Conservation (phyloP, 2,113 vertebrate genomes). For the Telmatochromis sp. region DNA sequence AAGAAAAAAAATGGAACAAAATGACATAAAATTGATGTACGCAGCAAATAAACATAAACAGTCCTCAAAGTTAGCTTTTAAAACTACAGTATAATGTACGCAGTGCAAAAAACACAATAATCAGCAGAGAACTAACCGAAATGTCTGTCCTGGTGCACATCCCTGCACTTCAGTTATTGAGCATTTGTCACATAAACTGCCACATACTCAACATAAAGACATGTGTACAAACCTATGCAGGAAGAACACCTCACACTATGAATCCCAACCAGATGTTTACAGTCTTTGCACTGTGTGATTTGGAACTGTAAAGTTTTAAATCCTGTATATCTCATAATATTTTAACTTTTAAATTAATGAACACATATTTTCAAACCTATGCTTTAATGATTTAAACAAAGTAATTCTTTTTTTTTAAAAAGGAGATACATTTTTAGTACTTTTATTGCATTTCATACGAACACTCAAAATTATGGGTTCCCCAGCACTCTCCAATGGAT, state of each 20-base stretch:
- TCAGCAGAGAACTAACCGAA: not conserved
- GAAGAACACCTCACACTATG: not conserved
- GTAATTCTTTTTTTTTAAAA: not conserved
- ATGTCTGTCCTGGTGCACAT: not conserved
- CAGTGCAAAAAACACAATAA: not conserved
- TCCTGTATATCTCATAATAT: not conserved
- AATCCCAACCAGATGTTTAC: not conserved
- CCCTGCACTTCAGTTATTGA: not conserved
- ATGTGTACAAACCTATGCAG: rapidly evolving
- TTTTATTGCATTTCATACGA: rapidly evolving
- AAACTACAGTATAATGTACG: not conserved
- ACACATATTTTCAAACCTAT: not conserved
- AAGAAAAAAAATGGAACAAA: not conserved
- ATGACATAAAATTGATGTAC: not conserved
- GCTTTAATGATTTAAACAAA: not conserved
- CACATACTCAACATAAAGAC: not conserved
- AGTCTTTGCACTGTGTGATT: not conserved
- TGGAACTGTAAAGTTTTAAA: not conserved
- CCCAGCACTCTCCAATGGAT: not conserved
- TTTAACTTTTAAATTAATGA: not conserved
- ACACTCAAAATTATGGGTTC: not conserved
- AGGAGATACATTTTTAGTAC: not conserved
- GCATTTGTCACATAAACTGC: not conserved
- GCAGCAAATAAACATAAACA: not conserved
- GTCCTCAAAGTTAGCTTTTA: not conserved